Base-by-base conservation (phyloP, 2,113 vertebrate species). In the Irena cyanogastra region DNA sequence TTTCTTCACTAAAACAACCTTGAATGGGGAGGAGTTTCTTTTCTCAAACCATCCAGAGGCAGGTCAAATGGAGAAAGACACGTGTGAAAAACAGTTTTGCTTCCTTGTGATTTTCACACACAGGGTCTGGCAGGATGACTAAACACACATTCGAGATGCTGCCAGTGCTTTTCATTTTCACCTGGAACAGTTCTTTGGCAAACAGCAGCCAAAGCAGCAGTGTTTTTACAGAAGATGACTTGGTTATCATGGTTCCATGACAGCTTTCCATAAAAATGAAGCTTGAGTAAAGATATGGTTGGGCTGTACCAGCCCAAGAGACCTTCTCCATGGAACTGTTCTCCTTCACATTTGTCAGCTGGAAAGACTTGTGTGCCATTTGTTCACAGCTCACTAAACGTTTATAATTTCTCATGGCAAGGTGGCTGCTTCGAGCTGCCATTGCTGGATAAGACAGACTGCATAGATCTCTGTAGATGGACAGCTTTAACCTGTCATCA, bases 151-250 rank as follows among this genome's bases (percentile, higher is more conserved):
- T 52, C 94, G 65, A 93, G 49, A 89, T 50, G 54, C 83, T 89
- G 66, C n/a, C 57, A 88, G 19, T 39, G 87, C 78, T 95, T 94
- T 63, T 77, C 24, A 37, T 52, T 88, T 93, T 94, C 71, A 91
- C 83, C 75, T 91, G 78, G 44, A 80, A 92, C 21, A 80, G 83
- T 63, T 54, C 75, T 33, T 76, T 87, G 83, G 74, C 69, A 94
- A 95, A 89, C 4, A 84, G 45, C 23, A 93, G 64, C 31, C 76
- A 72, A 80, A 87, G 86, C 47, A 90, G 33, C 37, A 59, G 42
- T 45, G 47, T 89, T 79, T 88, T 89, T 66, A 84, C 79, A 87
- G 87, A 88, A 63, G 42, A 23, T 71, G 30, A 47, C 22, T 82
- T 49, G 33, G 49, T 84, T 84, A 87, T 74, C 41, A 8, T 11